These are phyloP conservation scores for Standfussiana lucernea DNA, from an alignment of 2,888 invertebrate species.

Conservation along the genomic window DNA sequence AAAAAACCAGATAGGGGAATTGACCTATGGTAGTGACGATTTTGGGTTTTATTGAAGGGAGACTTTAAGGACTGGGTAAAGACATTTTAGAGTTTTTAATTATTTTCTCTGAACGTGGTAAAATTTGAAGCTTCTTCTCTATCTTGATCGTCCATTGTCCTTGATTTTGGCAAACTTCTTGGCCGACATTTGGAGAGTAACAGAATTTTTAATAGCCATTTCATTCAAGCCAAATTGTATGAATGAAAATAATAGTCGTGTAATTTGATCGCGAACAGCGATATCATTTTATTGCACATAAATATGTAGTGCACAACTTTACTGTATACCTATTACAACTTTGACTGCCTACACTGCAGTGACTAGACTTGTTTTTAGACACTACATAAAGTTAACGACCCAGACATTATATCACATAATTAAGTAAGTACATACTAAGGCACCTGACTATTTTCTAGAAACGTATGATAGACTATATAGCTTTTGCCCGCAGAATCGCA, in stretches of 20 bases:
- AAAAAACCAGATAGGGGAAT: background rate
- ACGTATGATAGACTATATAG: background rate
- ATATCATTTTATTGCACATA: constrained; percentile 11
- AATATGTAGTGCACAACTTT: background rate
- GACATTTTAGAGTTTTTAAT: background rate
- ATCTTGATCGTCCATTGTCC: background rate
- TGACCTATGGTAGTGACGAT: too few relatives aligned
- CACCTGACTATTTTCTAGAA: background rate
- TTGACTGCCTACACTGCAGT: background rate
- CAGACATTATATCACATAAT: background rate
- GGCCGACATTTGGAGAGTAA: background rate
- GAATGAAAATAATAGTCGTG: background rate
- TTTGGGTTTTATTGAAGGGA: background rate
- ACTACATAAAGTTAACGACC: background rate
- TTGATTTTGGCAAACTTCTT: background rate
- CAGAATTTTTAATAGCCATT: background rate
- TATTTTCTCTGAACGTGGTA: too few relatives aligned
- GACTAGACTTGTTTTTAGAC: background rate
- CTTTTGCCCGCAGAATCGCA: background rate
- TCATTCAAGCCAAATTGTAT: background rate
- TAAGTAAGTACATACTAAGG: background rate
- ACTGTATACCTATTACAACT: background rate
- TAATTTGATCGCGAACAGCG: background rate
- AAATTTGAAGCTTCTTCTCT: background rate
- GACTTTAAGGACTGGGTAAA: background rate